phyloP scores from a whole-genome alignment of 2,888 invertebrate genomes.

The Scaptomyza reducta region DNA sequence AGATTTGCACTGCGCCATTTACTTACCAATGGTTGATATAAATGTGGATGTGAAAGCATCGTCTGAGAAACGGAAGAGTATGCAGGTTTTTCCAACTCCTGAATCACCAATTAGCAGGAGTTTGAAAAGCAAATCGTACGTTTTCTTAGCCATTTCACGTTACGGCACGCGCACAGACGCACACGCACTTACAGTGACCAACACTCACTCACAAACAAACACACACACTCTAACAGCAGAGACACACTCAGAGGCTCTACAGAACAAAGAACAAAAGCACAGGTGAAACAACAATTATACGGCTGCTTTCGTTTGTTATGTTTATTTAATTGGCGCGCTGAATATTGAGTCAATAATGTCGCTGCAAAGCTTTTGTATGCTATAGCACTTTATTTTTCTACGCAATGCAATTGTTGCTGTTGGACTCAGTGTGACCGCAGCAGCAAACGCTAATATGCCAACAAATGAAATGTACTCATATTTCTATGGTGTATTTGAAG shows the following conservation, averaged over 20 bases:
- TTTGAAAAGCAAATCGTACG: slow-evolving; percentile 97
- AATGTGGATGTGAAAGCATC: slow-evolving; percentile 97
- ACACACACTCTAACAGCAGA: slow-evolving; percentile 32
- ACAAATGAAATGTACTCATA: background rate
- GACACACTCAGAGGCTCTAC: slow-evolving; percentile 20
- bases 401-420: slow-evolving; percentile 71
- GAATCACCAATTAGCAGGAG: slow-evolving; percentile 96
- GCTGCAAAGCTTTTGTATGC: slow-evolving; percentile 15
- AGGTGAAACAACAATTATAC: slow-evolving; percentile 23
- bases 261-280: slow-evolving; percentile 49
- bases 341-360: slow-evolving; percentile 13
- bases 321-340: slow-evolving; percentile 23
- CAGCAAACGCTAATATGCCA: background rate
- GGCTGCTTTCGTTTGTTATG: slow-evolving; percentile 11
- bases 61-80: slow-evolving; percentile 96
- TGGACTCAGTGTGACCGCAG: slow-evolving; percentile 39
- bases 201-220: slow-evolving; percentile 52
- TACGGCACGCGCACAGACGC: slow-evolving; percentile 59
- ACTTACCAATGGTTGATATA: slow-evolving; percentile 97
- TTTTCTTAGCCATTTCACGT: slow-evolving; percentile 94
- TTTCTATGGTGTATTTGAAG: background rate
- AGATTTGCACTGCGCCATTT: slow-evolving; percentile 38
- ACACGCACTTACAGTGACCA: slow-evolving; percentile 37
- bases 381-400: slow-evolving; percentile 57
- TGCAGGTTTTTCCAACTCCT: slow-evolving; percentile 97